These are phyloP conservation scores for Drosophila paramelanica DNA, from an alignment of 2,888 invertebrate species.

Conservation along the genomic window DNA sequence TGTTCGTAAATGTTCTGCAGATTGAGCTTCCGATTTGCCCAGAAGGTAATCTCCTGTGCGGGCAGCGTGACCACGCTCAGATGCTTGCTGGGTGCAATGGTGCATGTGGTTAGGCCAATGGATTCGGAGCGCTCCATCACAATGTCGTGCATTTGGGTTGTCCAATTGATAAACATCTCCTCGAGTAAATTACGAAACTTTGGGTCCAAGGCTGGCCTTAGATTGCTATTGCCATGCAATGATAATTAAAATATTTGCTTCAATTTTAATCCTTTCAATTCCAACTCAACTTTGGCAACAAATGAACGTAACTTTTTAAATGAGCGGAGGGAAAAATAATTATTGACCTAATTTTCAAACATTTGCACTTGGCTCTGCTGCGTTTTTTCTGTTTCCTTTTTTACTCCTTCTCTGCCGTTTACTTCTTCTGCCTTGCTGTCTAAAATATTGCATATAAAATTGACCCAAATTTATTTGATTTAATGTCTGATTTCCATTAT, in stretches of 20 bases:
- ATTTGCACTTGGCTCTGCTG: slow-evolving; percentile 29
- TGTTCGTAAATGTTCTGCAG: slow-evolving; percentile 95
- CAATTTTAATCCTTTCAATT: slow-evolving; percentile 11
- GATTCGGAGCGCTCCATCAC: slow-evolving; percentile 78
- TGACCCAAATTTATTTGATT: slow-evolving; percentile 53
- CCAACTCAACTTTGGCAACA: slow-evolving; percentile 17
- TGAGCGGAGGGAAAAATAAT: slow-evolving; percentile 22
- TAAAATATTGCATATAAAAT: slow-evolving; percentile 44
- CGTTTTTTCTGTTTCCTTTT: not conserved
- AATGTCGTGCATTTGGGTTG: slow-evolving; percentile 89
- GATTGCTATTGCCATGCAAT: slow-evolving; percentile 55
- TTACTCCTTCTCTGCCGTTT: not conserved
- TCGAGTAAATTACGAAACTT: slow-evolving; percentile 89
- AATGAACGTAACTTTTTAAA: slow-evolving; percentile 26
- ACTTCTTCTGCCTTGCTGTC: slow-evolving; percentile 6
- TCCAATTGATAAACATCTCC: slow-evolving; percentile 95
- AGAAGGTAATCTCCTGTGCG: slow-evolving; percentile 91
- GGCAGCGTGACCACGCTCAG: slow-evolving; percentile 86
- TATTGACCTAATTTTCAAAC: slow-evolving; percentile 53
- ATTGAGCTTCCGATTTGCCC: slow-evolving; percentile 91
- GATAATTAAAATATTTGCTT: slow-evolving; percentile 16
- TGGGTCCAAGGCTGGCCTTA: slow-evolving; percentile 64
- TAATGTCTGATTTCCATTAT: slow-evolving; percentile 46
- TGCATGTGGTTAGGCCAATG: slow-evolving; percentile 22
- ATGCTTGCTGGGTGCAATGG: slow-evolving; percentile 35